Evolutionary conservation across 2,888 invertebrate species (phyloP), one percentile per base, ranked within the genome.

Genomic region (Diachrysia chrysitis): DNA sequence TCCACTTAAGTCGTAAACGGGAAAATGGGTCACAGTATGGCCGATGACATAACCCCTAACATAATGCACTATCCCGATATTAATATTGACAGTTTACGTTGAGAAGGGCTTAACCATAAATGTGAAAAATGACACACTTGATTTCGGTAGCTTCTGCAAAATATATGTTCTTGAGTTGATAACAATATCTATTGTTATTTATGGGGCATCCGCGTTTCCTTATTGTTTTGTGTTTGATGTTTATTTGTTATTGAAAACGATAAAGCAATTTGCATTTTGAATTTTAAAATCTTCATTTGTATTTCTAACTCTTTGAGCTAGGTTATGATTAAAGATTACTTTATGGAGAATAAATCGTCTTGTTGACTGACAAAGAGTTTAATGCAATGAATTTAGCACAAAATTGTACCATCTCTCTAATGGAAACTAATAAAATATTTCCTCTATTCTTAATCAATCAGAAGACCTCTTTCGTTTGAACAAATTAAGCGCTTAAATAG

Each of bases 1-100:
- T 21, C 57, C 70, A 70, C 76, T 75, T 68, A 75, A 59, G 76
- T 68, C 56, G 32, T 67, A 54, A 63, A 55, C 48, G 51, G n/a
- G 37, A 59, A 78, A 66, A 32, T 78, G 68, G 71, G 79, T 71
- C 59, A 35, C 54, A 51, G 21, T 58, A 55, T 57, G 37, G 55
- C 16, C 32, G 37, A 58, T 63, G 62, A 69, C 57, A 53, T 37
- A 54, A 60, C 56, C 23, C 23, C 37, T 29, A 9, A 1, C 25
- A 32, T 35, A 67, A 67, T 65, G 64, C 66, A 70, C 57, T 63
- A 55, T 23, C 37, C 29, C 16, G 19, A 64, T 73, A 77, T 69
- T 73, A 72, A 63, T 63, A 69, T 60, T 63, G 69, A 69, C 63
- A 63, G 19, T 58, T 67, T 37, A 9, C 17, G 17, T 35, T 35